These are phyloP conservation scores for Lissocephala sabroskyi DNA, from an alignment of 2,888 invertebrate species.

Conservation along the genomic window DNA sequence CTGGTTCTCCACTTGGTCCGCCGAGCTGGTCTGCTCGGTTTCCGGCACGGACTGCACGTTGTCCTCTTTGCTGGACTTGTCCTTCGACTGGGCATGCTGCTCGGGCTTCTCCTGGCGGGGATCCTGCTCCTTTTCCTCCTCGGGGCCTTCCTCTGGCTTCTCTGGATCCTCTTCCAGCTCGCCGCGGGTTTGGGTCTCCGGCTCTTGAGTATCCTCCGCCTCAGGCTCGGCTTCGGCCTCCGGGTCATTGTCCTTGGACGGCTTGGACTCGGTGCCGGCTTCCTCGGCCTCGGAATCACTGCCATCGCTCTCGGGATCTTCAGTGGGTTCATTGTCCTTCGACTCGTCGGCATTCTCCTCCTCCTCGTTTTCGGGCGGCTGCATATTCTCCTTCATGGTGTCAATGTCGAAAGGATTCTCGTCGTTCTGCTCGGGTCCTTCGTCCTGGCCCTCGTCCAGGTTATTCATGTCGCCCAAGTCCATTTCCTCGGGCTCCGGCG, in stretches of 20 bases:
- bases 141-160: conserved; percentile 67
- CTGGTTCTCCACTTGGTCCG: conserved; percentile 69
- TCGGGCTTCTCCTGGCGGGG: conserved; percentile 71
- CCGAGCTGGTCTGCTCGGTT: conserved; percentile 65
- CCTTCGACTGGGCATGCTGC: conserved; percentile 67
- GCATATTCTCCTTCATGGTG: conserved; percentile 78
- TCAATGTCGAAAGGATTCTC: conserved; percentile 92
- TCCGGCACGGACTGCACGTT: conserved; percentile 70
- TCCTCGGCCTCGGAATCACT: conserved; percentile 73
- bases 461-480: conserved; percentile 91
- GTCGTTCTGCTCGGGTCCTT: conserved; percentile 76
- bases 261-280: conserved; percentile 58
- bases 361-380: conserved; percentile 65
- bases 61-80: conserved; percentile 69
- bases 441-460: conserved; percentile 81
- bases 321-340: conserved; percentile 71
- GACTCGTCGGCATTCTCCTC: conserved; percentile 58
- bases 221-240: conserved; percentile 74
- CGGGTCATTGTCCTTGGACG: conserved; percentile 66
- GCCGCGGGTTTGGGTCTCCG: conserved; percentile 74
- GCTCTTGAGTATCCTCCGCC: conserved; percentile 73
- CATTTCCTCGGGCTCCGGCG: conserved; percentile 88
- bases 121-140: conserved; percentile 78
- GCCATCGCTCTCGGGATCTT: conserved; percentile 74
- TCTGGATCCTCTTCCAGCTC: conserved; percentile 50